phyloP scores from a whole-genome alignment of 2,797 vertebrate species.

The Okamejei kenojei region DNA sequence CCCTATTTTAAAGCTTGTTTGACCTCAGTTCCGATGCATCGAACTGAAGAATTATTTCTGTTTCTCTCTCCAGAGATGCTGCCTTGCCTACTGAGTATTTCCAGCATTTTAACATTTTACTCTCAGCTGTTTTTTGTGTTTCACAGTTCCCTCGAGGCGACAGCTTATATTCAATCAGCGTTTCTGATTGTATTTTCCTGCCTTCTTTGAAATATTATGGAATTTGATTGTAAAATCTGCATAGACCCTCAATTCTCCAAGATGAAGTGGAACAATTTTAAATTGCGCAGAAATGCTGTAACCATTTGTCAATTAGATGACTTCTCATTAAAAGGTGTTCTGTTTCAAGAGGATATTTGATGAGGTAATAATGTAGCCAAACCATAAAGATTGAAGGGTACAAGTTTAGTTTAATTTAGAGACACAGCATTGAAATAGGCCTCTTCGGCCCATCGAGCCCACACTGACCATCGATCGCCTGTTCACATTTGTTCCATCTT shows the following conservation, averaged over 20 bases:
- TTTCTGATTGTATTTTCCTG: neutral
- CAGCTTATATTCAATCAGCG: neutral
- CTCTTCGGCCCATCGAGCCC: too few species aligned
- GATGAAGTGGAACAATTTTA: neutral
- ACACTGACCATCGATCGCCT: too few species aligned
- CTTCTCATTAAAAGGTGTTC: neutral
- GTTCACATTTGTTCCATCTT: too few species aligned
- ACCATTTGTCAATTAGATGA: neutral
- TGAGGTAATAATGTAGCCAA: neutral
- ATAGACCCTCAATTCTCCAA: neutral
- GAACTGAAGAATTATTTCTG: too few species aligned
- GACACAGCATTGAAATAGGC: too few species aligned
- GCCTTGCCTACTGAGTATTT: too few species aligned
- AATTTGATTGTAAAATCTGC: neutral
- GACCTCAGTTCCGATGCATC: too few species aligned
- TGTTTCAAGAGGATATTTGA: constrained; percentile 1
- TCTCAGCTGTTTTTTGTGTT: neutral
- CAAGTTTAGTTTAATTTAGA: neutral
- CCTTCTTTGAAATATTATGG: neutral
- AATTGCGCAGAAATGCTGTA: neutral
- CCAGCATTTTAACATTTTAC: too few species aligned
- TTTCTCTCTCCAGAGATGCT: too few species aligned
- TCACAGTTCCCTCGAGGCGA: neutral
- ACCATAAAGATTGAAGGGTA: neutral
- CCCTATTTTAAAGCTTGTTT: too few species aligned